Evolutionary conservation across 2,888 invertebrate genomes (phyloP).

Genomic region (Clusia tigrina): DNA sequence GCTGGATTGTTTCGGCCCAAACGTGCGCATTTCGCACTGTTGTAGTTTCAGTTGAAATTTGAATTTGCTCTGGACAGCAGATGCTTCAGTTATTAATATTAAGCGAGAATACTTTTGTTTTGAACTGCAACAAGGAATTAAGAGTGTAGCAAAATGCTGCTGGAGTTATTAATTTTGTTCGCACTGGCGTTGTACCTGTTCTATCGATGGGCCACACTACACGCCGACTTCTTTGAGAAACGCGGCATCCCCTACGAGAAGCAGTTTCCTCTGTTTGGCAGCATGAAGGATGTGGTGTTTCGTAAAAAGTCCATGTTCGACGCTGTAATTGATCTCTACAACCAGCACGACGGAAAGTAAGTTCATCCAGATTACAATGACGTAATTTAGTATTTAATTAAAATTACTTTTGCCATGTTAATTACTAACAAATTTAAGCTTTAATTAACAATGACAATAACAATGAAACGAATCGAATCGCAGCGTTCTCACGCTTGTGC

Average conservation of each 20-base stretch:
- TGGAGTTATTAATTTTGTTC: conserved; percentile 42
- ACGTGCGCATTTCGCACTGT: neutral
- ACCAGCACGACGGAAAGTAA: conserved; percentile 62
- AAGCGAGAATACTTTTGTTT: neutral
- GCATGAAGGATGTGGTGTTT: conserved; percentile 41
- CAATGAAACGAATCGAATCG: too few species aligned
- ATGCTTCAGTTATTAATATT: too few species aligned
- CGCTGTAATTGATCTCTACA: conserved; percentile 65
- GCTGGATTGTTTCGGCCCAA: neutral
- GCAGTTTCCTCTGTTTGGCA: conserved; percentile 45
- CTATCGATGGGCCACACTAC: conserved; percentile 49
- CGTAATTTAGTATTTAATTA: too few species aligned
- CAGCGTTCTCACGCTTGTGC: too few species aligned
- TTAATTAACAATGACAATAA: too few species aligned
- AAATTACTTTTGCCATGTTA: too few species aligned
- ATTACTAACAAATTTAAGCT: too few species aligned
- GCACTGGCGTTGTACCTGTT: conserved; percentile 38
- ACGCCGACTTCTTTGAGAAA: conserved; percentile 47
- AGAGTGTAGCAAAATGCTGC: conserved; percentile 42
- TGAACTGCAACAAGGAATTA: conserved; percentile 31
- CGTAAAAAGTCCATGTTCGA: conserved; percentile 66
- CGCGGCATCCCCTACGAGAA: conserved; percentile 45
- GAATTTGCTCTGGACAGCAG: too few species aligned
- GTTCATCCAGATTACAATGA: too few species aligned
- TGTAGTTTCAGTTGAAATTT: neutral